Evolutionary conservation across 2,797 vertebrate genomes (phyloP).

Genomic region (Etheostoma nigrum): DNA sequence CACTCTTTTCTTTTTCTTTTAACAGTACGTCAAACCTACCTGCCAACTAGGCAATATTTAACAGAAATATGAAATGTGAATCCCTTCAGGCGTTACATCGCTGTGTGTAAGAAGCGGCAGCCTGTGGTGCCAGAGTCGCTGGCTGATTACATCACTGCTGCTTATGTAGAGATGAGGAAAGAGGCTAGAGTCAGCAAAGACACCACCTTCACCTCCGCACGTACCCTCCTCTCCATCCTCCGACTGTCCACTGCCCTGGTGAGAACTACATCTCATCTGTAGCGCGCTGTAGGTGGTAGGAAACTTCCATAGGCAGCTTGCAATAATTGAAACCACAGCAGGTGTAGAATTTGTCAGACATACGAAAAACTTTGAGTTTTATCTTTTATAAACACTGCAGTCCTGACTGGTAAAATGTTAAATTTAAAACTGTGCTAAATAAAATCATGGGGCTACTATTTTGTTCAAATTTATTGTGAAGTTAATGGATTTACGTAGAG

Average conservation of each 20-base stretch:
- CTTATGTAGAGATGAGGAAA: conserved; percentile 96
- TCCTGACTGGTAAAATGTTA: neutral
- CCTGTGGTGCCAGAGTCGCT: conserved; percentile 89
- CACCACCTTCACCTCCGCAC: conserved; percentile 92
- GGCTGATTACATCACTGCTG: conserved; percentile 93
- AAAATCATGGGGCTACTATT: too few species aligned
- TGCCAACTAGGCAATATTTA: rapidly evolving
- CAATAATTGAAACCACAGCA: neutral
- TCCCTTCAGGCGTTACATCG: conserved; percentile 88
- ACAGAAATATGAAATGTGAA: neutral
- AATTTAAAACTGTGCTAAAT: neutral
- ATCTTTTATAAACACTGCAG: neutral
- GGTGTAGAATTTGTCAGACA: too few species aligned
- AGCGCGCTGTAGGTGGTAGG: neutral
- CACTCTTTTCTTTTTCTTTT: neutral
- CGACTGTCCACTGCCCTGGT: conserved; percentile 94
- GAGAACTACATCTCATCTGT: conserved; percentile 56
- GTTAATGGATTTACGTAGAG: neutral
- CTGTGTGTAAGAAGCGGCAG: conserved; percentile 88
- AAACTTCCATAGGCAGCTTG: neutral
- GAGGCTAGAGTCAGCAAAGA: conserved; percentile 93
- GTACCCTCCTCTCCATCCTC: conserved; percentile 93
- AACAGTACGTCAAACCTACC: neutral
- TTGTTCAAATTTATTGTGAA: too few species aligned
- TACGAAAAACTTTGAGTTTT: neutral